Evolutionary conservation across 2,797 vertebrate species (phyloP), one percentile per base, ranked within the genome.

Genomic region (Falco berigora): DNA sequence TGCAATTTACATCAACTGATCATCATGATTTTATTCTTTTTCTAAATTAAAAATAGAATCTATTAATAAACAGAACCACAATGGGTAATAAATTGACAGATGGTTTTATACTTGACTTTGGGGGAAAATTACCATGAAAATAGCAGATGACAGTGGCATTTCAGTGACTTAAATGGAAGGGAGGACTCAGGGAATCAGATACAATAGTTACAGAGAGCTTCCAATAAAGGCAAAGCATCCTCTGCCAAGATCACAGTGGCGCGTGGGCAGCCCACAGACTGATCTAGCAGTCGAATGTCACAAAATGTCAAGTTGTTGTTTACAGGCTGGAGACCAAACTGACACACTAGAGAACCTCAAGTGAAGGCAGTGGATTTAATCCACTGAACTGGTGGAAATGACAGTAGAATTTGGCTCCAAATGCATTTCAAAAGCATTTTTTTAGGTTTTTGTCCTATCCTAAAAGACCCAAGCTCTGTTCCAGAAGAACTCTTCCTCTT

Each of bases 21-120:
- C 89, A 67, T 55, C 72, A 94, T 30, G 72, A 88, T 69, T 93
- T 87, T 61, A 56, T 61, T 87, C 46, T 24, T 50, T 63, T 76
- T 52, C 71, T 76, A 44, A 91, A 88, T 69, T 68, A 79, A 95
- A 96, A 95, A 94, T 87, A 96, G 80, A 91, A 64, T 94, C 92
- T 94, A 91, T 96, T 94, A 96, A 95, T 96, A 96, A 93, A 79
- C 44, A 93, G 46, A 92, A 94, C 89, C 94, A 91, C 74, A 90
- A 89, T 59, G 89, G 81, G 84, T 62, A 93, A 94, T 77, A 93
- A 96, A 92, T 32, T 62, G 94, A 64, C 97, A 97, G 96, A 95
- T 95, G 91, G 94, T 71, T 93, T 93, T 86, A 49, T 77, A 81
- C 44, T 84, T 82, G 69, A 79, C 94, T 94, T 92, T 56, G 47